Conservation (phyloP, 2,113 vertebrate genomes). For the Atractosteus spatula region DNA sequence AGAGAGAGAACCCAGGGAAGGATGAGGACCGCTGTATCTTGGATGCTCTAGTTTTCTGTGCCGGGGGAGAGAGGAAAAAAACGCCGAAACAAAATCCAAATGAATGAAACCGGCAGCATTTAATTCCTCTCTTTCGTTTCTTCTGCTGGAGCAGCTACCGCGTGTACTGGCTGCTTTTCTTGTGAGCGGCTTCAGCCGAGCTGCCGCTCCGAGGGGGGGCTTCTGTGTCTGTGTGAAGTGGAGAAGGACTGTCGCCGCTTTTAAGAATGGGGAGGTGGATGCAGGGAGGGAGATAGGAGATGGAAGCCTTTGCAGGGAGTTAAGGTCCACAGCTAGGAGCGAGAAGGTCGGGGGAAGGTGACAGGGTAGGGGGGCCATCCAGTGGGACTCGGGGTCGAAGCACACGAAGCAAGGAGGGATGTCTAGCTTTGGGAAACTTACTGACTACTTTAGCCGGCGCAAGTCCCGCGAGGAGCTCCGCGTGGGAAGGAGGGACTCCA, state of each 20-base stretch:
- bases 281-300: background rate
- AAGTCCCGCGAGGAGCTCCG: slow-evolving; percentile 83
- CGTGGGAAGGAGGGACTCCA: slow-evolving; percentile 59
- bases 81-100: background rate
- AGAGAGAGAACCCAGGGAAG: background rate
- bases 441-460: slow-evolving; percentile 85
- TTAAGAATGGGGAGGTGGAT: slow-evolving; percentile 7
- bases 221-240: slow-evolving; percentile 9
- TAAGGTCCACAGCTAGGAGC: no score
- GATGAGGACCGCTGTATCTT: slow-evolving; percentile 21
- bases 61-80: slow-evolving; percentile 14
- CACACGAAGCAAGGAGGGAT: slow-evolving; percentile 49
- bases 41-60: slow-evolving; percentile 11
- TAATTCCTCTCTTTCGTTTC: slow-evolving; percentile 6
- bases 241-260: background rate
- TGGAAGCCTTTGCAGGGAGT: no score
- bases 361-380: slow-evolving; percentile 7
- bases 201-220: slow-evolving; percentile 56
- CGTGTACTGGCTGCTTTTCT: slow-evolving; percentile 34
- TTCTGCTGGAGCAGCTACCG: slow-evolving; percentile 16
- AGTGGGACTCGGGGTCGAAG: rapidly evolving
- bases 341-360: slow-evolving; percentile 17
- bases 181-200: slow-evolving; percentile 51
- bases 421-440: slow-evolving; percentile 89
- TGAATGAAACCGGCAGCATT: background rate